These are phyloP conservation scores for Cacatua alba DNA, from an alignment of 2,113 vertebrate species.

Conservation along the genomic window DNA sequence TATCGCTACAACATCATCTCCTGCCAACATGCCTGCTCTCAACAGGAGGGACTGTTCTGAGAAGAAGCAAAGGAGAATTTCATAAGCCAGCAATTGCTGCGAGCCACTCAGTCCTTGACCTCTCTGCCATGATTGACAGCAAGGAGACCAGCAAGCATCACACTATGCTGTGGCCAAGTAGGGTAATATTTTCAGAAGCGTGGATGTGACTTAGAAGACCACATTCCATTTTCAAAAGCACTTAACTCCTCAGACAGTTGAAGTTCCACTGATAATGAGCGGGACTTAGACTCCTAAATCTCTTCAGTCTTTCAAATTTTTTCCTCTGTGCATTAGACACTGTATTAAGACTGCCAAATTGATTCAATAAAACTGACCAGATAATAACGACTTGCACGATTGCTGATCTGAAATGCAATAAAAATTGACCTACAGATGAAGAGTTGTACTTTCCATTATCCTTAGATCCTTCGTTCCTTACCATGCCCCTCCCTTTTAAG, in stretches of 20 bases:
- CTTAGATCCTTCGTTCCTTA: neutral
- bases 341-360: conserved; percentile 35
- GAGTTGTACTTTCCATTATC: conserved; percentile 14
- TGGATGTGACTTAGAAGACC: neutral
- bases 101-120: conserved; percentile 48
- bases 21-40: neutral
- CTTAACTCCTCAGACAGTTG: neutral
- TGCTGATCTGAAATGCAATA: conserved; percentile 54
- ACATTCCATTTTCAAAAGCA: conserved; percentile 1
- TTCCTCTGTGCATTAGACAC: neutral
- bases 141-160: neutral
- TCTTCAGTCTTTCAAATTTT: neutral
- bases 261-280: neutral
- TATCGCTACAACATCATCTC: neutral
- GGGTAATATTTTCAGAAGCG: conserved; percentile 1
- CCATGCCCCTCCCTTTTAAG: neutral
- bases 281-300: neutral
- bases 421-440: conserved; percentile 45
- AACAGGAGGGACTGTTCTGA: conserved; percentile 13
- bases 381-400: neutral
- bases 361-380: conserved; percentile 52
- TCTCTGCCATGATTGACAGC: neutral
- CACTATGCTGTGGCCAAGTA: neutral
- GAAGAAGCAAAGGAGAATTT: conserved; percentile 19
- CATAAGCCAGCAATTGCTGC: conserved; percentile 36